Conservation (phyloP, 2,113 vertebrate species). For the Myodes glareolus region DNA sequence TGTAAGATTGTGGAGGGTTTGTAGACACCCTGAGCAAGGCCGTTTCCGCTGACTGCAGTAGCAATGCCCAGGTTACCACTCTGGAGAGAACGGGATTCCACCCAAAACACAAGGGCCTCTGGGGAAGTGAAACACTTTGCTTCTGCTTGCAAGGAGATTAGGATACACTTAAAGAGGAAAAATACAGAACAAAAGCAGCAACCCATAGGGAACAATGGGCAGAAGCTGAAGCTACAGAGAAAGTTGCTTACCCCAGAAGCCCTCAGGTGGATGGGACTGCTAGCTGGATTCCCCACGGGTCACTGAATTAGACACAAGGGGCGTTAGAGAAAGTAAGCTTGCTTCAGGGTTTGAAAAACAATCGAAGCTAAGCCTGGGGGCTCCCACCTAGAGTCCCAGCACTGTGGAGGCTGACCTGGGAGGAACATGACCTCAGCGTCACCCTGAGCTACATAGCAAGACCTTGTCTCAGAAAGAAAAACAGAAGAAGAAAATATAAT, state of each 20-base stretch:
- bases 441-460: background rate
- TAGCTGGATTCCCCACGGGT: background rate
- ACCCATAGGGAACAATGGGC: background rate
- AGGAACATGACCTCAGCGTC: too few species aligned
- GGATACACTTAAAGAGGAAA: background rate
- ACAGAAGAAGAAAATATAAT: background rate
- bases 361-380: background rate
- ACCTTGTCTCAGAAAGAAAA: background rate
- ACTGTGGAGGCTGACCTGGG: background rate
- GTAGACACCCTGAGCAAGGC: background rate
- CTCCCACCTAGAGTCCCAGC: background rate
- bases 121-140: background rate
- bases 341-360: background rate
- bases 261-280: background rate
- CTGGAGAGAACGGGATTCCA: background rate
- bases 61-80: too few species aligned
- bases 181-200: background rate
- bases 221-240: background rate
- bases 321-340: too few species aligned
- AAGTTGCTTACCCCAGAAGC: background rate
- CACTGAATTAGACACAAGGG: background rate
- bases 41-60: background rate
- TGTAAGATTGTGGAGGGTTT: background rate
- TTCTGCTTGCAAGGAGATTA: background rate
- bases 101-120: background rate